Conservation (phyloP, 2,113 vertebrate species). For the Saccopteryx leptura region DNA sequence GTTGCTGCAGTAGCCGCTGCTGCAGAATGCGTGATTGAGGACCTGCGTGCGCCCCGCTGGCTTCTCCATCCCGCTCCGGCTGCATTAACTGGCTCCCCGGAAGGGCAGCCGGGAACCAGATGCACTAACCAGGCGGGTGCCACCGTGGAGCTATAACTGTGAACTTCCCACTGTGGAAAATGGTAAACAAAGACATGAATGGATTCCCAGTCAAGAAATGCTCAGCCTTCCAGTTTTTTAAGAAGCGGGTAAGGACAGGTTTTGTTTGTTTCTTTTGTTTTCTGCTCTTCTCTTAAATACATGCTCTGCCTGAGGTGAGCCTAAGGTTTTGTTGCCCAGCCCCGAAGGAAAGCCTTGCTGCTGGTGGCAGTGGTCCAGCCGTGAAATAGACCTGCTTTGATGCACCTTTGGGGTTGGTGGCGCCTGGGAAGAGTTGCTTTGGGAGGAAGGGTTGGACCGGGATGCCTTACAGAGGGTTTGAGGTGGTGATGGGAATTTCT, state of each 20-base stretch:
- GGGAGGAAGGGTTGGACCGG: slow-evolving; percentile 70
- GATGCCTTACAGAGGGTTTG: background rate
- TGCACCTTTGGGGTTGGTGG: background rate
- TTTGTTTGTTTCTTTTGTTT: slow-evolving; percentile 72
- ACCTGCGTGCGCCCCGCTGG: slow-evolving; percentile 66
- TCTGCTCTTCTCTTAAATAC: slow-evolving; percentile 53
- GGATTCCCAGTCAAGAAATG: slow-evolving; percentile 99
- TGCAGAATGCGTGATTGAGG: slow-evolving; percentile 87
- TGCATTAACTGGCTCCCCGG: slow-evolving; percentile 75
- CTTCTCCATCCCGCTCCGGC: slow-evolving; percentile 77
- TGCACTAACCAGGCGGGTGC: slow-evolving; percentile 83
- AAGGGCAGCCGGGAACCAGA: slow-evolving; percentile 78
- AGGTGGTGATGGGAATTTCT: slow-evolving; percentile 69
- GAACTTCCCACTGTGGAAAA: slow-evolving; percentile 90
- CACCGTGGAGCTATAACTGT: slow-evolving; percentile 87
- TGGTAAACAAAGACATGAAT: slow-evolving; percentile 98
- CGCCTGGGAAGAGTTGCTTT: background rate
- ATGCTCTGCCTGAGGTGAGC: background rate
- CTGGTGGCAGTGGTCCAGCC: background rate
- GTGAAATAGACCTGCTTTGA: background rate
- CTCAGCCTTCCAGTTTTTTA: slow-evolving; percentile 99
- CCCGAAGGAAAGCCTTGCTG: background rate
- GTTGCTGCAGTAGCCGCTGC: slow-evolving; percentile 87
- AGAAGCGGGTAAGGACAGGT: slow-evolving; percentile 96
- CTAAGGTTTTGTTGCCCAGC: background rate